phyloP scores from a whole-genome alignment of 2,888 invertebrate species.

The Archaeoteleia sp. region DNA sequence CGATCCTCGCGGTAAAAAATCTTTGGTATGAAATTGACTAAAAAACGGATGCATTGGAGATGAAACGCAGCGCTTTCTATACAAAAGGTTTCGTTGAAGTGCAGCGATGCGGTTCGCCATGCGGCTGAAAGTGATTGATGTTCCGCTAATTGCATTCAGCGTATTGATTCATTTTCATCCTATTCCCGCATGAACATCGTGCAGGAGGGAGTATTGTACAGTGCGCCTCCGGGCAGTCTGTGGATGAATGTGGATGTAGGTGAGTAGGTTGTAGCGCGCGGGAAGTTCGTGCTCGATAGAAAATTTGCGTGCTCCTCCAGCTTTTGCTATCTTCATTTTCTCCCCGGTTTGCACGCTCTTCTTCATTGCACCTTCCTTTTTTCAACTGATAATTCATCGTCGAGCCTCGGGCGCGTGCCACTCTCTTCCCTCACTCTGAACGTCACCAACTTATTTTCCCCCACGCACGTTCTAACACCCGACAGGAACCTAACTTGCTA shows the following conservation, averaged over 20 bases:
- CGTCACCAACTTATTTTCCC: conserved; percentile 2
- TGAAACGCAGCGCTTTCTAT: conserved; percentile 32
- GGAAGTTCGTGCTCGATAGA: conserved; percentile 9
- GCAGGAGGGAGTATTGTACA: conserved; percentile 19
- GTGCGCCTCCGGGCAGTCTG: conserved; percentile 35
- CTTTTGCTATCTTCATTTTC: conserved; percentile 1
- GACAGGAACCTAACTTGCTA: too few relatives aligned
- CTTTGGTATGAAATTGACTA: conserved; percentile 30
- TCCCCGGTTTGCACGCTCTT: conserved; percentile 1
- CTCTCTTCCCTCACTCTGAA: conserved; percentile 13
- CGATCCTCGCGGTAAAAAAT: conserved; percentile 16
- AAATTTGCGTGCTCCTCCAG: conserved; percentile 26
- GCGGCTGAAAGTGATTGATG: conserved; percentile 54
- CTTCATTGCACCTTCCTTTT: neutral
- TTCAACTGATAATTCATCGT: conserved; percentile 10
- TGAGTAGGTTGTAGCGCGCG: conserved; percentile 31
- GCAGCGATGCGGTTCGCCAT: conserved; percentile 46
- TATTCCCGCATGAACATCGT: conserved; percentile 38
- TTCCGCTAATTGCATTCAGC: conserved; percentile 56
- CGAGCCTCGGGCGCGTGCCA: conserved; percentile 21
- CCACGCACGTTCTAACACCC: conserved; percentile 11
- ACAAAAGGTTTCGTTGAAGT: conserved; percentile 41
- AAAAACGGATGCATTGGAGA: conserved; percentile 32
- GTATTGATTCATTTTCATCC: conserved; percentile 55
- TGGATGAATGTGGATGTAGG: conserved; percentile 35